Percentiles rank a stretch among this genome's conserved stretches.
phyloP scores from a whole-genome alignment of 2,888 invertebrate species.

The Lottia gigantea region DNA sequence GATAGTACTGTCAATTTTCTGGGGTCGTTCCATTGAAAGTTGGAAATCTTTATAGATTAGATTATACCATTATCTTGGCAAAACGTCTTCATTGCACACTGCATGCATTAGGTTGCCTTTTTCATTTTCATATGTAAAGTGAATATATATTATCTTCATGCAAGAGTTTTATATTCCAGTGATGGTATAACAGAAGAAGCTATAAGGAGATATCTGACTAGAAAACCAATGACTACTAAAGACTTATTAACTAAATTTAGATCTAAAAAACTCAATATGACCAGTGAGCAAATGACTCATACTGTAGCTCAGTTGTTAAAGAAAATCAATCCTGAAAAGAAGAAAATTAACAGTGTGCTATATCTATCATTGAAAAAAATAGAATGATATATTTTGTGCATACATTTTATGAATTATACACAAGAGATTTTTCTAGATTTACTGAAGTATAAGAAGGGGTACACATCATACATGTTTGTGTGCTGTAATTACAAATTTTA shows the following conservation, averaged over 20 bases:
- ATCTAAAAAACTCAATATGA: slow-evolving; percentile 89
- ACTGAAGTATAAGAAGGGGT: no score
- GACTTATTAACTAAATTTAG: slow-evolving; percentile 95
- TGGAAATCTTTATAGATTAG: no score
- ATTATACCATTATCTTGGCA: no score
- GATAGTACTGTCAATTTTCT: no score
- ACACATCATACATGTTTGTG: no score
- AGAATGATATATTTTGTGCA: slow-evolving; percentile 25
- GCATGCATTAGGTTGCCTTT: background rate
- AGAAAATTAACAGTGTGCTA: slow-evolving; percentile 92
- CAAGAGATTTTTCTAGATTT: no score
- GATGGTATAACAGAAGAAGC: slow-evolving; percentile 87
- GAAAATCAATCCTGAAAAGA: slow-evolving; percentile 91
- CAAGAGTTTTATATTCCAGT: slow-evolving; percentile 40
- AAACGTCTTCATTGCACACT: no score
- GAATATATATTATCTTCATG: no score
- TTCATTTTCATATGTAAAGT: background rate
- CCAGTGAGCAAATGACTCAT: slow-evolving; percentile 89
- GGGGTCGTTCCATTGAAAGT: no score
- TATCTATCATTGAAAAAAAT: slow-evolving; percentile 78
- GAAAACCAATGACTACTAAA: slow-evolving; percentile 98
- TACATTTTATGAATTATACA: no score
- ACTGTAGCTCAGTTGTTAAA: slow-evolving; percentile 95
- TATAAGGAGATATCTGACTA: slow-evolving; percentile 90
- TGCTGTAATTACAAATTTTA: no score